A percentile compares a stretch with the other conserved stretches of the same genome.
Evolutionary conservation across 2,797 vertebrate genomes (phyloP).

Genomic region (Pagetopsis macropterus): DNA sequence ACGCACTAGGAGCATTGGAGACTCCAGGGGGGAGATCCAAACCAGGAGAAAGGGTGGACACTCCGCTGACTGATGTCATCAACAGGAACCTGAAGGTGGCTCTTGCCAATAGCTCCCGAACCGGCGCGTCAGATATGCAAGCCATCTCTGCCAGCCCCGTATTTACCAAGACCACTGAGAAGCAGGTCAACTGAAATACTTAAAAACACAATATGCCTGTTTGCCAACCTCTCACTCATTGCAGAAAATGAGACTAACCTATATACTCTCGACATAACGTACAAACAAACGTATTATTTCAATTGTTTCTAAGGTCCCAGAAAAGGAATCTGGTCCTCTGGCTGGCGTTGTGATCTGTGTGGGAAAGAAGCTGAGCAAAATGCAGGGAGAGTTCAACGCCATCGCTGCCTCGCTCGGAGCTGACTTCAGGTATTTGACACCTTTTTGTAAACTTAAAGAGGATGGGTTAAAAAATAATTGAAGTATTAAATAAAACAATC

Average conservation of each 20-base stretch:
- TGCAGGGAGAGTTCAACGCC: constrained; percentile 92
- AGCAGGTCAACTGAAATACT: constrained; percentile 74
- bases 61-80: constrained; percentile 93
- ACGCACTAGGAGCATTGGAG: constrained; percentile 90
- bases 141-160: constrained; percentile 88
- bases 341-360: constrained; percentile 89
- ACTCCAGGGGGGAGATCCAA: constrained; percentile 85
- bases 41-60: constrained; percentile 79
- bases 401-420: constrained; percentile 93
- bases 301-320: constrained; percentile 44
- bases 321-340: constrained; percentile 82
- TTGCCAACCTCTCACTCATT: not conserved
- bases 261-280: too few relatives aligned
- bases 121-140: constrained; percentile 71
- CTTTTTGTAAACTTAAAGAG: not conserved
- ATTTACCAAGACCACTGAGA: constrained; percentile 70
- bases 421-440: constrained; percentile 89
- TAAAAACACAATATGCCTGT: not conserved
- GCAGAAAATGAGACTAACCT: not conserved
- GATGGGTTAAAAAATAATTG: not conserved
- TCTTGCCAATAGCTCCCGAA: constrained; percentile 88
- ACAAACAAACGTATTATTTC: too few relatives aligned
- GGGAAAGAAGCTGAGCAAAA: constrained; percentile 94
- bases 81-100: constrained; percentile 91
- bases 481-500: not conserved